phyloP scores from a whole-genome alignment of 2,888 invertebrate species.

The Dolichomitus sp. region DNA sequence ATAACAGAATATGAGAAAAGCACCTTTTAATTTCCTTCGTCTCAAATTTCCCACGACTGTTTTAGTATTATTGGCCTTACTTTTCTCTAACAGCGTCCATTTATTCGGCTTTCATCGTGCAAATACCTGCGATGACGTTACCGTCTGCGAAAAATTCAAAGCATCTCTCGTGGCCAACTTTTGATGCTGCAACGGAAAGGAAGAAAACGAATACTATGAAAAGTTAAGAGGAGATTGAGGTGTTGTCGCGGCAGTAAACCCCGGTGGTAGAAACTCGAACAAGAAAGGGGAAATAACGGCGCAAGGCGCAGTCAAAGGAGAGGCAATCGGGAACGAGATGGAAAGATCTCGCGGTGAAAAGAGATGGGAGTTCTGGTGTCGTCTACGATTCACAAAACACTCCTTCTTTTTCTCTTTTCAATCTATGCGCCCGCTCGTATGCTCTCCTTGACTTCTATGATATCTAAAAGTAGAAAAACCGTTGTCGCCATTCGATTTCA shows the following conservation, averaged over 20 bases:
- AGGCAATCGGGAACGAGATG: slow-evolving; percentile 52
- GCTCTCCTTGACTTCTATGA: not conserved
- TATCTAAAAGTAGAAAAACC: slow-evolving; percentile 8
- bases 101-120: slow-evolving; percentile 9
- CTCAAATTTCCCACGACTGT: slow-evolving; percentile 38
- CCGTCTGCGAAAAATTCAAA: slow-evolving; percentile 54
- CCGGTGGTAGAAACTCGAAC: slow-evolving; percentile 28
- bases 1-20: slow-evolving; percentile 13
- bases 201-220: slow-evolving; percentile 5
- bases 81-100: slow-evolving; percentile 5
- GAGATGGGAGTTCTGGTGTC: slow-evolving; percentile 54
- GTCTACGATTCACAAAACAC: slow-evolving; percentile 38
- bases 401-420: not conserved
- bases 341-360: slow-evolving; percentile 51
- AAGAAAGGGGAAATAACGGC: slow-evolving; percentile 51
- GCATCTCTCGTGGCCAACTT: slow-evolving; percentile 43
- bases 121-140: slow-evolving; percentile 35
- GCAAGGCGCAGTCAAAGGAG: slow-evolving; percentile 54
- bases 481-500: slow-evolving; percentile 49
- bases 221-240: slow-evolving; percentile 22
- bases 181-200: slow-evolving; percentile 10
- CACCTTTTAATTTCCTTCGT: slow-evolving; percentile 62
- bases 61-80: not conserved
- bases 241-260: slow-evolving; percentile 45
- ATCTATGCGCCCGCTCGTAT: not conserved